phyloP scores from a whole-genome alignment of 2,888 invertebrate species.

The Diploptera punctata region DNA sequence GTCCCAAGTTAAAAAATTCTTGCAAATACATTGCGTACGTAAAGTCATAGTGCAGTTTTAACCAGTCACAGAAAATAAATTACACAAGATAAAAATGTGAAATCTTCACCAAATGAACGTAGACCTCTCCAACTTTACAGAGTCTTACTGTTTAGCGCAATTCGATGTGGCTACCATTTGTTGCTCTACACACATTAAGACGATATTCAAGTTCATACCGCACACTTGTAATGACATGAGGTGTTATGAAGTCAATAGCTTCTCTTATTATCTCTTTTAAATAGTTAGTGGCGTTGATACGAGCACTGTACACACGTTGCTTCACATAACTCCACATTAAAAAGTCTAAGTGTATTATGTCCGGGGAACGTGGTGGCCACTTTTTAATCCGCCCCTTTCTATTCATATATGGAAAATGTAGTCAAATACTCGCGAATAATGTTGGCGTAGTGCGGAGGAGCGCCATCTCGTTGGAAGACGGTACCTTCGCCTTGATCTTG shows the following conservation, averaged over 20 bases:
- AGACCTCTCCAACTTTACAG: background rate
- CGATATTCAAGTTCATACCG: background rate
- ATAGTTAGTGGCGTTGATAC: background rate
- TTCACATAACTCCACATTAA: background rate
- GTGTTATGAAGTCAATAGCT: background rate
- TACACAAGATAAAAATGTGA: background rate
- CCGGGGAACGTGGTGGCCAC: background rate
- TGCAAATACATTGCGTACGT: too few species aligned
- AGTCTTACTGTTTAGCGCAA: background rate
- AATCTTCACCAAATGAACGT: background rate
- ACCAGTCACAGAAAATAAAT: background rate
- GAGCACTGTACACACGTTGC: background rate
- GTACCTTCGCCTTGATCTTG: background rate
- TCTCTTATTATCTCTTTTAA: background rate
- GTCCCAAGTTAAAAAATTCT: too few species aligned
- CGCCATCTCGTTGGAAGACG: too few species aligned
- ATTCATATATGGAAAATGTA: background rate
- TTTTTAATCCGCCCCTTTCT: background rate
- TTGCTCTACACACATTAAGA: background rate
- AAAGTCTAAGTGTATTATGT: background rate
- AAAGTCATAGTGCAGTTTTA: background rate
- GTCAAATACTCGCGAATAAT: conserved; percentile 1
- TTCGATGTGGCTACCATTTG: conserved; percentile 10
- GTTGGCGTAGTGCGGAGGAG: background rate
- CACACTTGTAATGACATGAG: background rate